phyloP scores from a whole-genome alignment of 2,888 invertebrate species.

The Caenorhabditis panamensis region DNA sequence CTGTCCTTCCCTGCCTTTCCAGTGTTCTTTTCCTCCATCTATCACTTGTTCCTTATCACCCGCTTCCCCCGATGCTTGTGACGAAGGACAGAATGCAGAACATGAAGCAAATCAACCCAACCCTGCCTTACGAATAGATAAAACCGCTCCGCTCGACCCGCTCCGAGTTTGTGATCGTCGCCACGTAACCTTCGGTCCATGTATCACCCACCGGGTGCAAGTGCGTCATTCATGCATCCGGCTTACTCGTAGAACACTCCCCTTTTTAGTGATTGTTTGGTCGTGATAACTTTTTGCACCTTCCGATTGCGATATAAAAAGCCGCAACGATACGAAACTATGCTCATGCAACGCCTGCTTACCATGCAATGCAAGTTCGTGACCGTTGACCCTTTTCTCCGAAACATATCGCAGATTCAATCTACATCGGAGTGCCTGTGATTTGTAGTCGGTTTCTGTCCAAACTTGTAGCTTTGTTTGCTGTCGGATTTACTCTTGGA shows the following conservation, averaged over 20 bases:
- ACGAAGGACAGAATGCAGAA: not conserved
- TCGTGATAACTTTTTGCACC: slow-evolving; percentile 4
- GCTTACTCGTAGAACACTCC: not conserved
- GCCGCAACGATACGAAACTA: not conserved
- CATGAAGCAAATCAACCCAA: not conserved
- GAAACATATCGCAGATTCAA: not conserved
- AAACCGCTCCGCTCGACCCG: not conserved
- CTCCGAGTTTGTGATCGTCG: not conserved
- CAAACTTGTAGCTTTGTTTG: not conserved
- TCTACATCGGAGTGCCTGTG: not conserved
- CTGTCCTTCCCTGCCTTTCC: not conserved
- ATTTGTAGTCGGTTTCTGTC: not conserved
- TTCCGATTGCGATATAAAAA: not conserved
- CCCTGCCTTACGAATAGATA: slow-evolving; percentile 12
- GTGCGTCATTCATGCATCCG: slow-evolving; percentile 11
- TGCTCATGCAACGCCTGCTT: too few relatives aligned
- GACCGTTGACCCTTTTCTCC: not conserved
- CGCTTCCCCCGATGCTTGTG: not conserved
- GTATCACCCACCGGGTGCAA: slow-evolving; percentile 10
- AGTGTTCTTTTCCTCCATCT: not conserved
- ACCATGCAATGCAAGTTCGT: too few relatives aligned
- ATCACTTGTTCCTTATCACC: not conserved
- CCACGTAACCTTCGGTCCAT: not conserved
- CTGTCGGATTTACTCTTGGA: not conserved
- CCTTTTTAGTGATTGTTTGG: not conserved